phyloP scores from a whole-genome alignment of 2,888 invertebrate species.

The Loripinus fragilis region DNA sequence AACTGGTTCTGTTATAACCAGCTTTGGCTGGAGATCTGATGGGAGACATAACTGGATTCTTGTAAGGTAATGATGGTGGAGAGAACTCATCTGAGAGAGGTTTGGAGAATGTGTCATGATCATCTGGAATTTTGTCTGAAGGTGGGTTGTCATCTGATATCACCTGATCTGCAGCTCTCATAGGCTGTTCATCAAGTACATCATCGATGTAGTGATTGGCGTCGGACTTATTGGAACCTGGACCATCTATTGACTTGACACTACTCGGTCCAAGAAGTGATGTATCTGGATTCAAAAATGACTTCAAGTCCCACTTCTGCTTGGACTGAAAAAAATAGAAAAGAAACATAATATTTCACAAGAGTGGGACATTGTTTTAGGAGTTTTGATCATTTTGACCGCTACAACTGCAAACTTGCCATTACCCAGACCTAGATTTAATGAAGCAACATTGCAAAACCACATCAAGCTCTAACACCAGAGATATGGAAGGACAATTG shows the following conservation, averaged over 20 bases:
- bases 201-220: slow-evolving; percentile 50
- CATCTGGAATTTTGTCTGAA: slow-evolving; percentile 30
- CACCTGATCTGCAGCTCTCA: slow-evolving; percentile 48
- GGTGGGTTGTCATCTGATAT: slow-evolving; percentile 51
- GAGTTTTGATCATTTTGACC: no score
- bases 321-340: slow-evolving; percentile 37
- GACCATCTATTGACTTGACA: slow-evolving; percentile 49
- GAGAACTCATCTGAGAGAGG: slow-evolving; percentile 60
- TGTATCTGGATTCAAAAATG: slow-evolving; percentile 29
- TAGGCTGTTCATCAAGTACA: slow-evolving; percentile 33
- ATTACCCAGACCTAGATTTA: no score
- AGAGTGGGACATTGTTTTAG: no score
- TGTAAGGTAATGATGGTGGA: slow-evolving; percentile 47
- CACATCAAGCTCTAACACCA: no score
- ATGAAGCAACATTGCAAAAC: no score
- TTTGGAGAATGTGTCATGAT: slow-evolving; percentile 44
- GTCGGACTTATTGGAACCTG: slow-evolving; percentile 53
- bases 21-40: slow-evolving; percentile 50
- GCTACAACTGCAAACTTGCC: no score
- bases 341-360: not conserved
- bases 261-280: slow-evolving; percentile 22
- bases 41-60: slow-evolving; percentile 46
- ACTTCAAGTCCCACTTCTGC: slow-evolving; percentile 44
- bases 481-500: no score
- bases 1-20: slow-evolving; percentile 23